phyloP scores from a whole-genome alignment of 2,113 vertebrate genomes.

The Cariama cristata region DNA sequence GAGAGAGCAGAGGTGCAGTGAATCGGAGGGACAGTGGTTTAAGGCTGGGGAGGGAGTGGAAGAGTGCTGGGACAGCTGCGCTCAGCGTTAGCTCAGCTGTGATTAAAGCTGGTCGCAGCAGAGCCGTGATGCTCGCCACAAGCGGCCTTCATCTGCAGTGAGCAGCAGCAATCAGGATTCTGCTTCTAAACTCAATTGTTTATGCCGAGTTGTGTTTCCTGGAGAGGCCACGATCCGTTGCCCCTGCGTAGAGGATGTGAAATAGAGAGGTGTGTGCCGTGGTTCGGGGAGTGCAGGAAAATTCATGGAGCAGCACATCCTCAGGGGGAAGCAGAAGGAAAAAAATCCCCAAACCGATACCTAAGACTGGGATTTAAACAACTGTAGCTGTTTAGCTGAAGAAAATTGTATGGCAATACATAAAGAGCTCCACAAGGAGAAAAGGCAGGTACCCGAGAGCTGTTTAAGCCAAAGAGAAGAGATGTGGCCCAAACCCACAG shows the following conservation, averaged over 20 bases:
- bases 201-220: neutral
- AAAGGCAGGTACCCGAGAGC: neutral
- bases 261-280: rapidly evolving
- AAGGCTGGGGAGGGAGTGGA: neutral
- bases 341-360: neutral
- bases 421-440: neutral
- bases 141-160: constrained; percentile 32
- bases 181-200: neutral
- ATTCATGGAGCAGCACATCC: neutral
- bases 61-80: rapidly evolving
- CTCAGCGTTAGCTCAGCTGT: neutral
- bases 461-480: neutral
- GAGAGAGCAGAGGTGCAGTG: neutral
- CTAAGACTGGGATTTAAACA: neutral
- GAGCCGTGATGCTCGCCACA: neutral
- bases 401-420: neutral
- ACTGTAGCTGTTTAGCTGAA: neutral
- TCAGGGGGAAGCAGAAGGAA: neutral
- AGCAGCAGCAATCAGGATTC: neutral
- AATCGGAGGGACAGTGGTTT: rapidly evolving
- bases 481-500: neutral
- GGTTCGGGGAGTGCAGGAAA: neutral
- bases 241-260: neutral
- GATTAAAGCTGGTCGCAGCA: neutral
- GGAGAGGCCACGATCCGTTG: neutral